Evolutionary conservation across 2,797 vertebrate genomes (phyloP).

Genomic region (Trichosurus vulpecula): DNA sequence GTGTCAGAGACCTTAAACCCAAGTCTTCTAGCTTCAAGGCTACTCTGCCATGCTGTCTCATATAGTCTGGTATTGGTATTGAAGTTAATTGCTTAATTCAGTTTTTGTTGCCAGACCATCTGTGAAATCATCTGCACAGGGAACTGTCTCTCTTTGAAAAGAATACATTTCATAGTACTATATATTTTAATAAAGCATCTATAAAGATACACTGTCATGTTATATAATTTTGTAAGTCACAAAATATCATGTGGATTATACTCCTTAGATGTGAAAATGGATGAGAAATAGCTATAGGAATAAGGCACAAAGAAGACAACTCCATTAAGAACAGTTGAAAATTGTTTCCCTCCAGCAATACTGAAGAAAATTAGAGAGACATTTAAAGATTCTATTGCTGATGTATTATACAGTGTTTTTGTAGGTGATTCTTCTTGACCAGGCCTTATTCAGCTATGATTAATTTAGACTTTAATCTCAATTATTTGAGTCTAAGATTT

Average conservation of each 20-base stretch:
- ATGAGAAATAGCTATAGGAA: background rate
- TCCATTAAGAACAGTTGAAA: conserved; percentile 1
- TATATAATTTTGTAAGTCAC: conserved; percentile 37
- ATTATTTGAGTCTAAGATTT: background rate
- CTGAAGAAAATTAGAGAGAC: background rate
- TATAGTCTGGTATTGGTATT: conserved; percentile 5
- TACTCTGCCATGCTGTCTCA: background rate
- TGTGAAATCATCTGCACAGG: background rate
- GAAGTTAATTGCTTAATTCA: background rate
- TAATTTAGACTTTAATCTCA: background rate
- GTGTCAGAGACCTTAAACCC: background rate
- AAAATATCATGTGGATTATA: background rate
- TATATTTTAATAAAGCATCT: background rate
- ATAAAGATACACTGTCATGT: background rate
- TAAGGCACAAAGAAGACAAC: background rate
- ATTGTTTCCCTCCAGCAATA: background rate
- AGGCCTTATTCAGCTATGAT: background rate
- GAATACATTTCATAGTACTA: background rate
- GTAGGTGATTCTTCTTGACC: background rate
- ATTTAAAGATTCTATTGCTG: background rate
- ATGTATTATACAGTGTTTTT: background rate
- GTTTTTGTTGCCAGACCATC: conserved; percentile 22
- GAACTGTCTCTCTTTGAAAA: background rate
- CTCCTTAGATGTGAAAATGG: conserved; percentile 23
- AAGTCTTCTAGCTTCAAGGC: background rate